Conservation (phyloP, 2,113 vertebrate genomes). For the Numida meleagris region DNA sequence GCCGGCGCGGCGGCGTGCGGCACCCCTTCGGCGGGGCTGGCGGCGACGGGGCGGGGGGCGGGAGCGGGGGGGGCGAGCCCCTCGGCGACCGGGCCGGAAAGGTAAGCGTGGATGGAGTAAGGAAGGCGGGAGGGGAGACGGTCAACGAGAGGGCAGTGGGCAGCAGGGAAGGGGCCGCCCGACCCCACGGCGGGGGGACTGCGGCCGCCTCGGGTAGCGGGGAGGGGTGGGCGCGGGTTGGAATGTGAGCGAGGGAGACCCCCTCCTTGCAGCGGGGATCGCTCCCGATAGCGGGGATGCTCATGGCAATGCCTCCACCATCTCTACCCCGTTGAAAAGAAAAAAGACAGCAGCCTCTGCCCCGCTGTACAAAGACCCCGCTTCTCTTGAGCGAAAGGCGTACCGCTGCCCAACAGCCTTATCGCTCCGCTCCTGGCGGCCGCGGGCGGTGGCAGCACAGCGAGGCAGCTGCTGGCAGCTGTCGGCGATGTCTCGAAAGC, state of each 20-base stretch:
- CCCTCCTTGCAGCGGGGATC: too few relatives aligned
- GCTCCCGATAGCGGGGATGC: too few relatives aligned
- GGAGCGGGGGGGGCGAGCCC: neutral
- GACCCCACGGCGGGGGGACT: too few relatives aligned
- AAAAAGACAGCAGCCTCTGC: neutral
- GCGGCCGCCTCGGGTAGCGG: too few relatives aligned
- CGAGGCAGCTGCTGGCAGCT: neutral
- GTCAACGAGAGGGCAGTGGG: neutral
- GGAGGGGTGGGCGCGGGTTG: too few relatives aligned
- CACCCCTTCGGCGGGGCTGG: neutral
- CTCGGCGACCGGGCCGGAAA: constrained; percentile 13
- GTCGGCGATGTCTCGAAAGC: constrained; percentile 10
- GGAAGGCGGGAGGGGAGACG: neutral
- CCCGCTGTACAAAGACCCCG: neutral
- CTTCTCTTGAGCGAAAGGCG: neutral
- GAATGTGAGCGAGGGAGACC: too few relatives aligned
- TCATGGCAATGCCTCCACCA: neutral
- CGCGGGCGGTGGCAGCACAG: neutral
- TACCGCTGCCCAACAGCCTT: neutral
- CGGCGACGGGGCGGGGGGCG: neutral
- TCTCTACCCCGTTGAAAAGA: neutral
- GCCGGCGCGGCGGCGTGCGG: neutral
- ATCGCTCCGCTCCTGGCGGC: neutral
- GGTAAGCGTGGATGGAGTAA: constrained; percentile 24
- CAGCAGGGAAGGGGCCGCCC: neutral